These are phyloP conservation scores for Trissonchulus sp. DNA, from an alignment of 2,888 invertebrate genomes.

Conservation along the genomic window DNA sequence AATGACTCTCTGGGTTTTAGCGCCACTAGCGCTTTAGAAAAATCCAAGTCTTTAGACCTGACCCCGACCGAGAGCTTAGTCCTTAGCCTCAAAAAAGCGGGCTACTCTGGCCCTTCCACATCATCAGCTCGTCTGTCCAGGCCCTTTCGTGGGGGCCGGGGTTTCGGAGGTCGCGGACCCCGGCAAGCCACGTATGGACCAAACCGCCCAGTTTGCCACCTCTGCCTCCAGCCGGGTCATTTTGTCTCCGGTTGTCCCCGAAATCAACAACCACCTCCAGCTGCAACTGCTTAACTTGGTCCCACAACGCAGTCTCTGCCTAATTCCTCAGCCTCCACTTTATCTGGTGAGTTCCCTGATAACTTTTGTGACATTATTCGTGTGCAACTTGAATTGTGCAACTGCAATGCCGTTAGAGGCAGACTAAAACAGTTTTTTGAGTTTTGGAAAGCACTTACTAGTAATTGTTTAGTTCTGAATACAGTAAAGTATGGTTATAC, in stretches of 20 bases:
- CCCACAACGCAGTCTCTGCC: too few species aligned
- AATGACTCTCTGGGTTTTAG: constrained; percentile 5
- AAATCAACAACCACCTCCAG: too few species aligned
- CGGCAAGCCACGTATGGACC: background rate
- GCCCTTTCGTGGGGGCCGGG: constrained; percentile 3
- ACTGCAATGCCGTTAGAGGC: constrained; percentile 1
- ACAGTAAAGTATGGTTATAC: background rate
- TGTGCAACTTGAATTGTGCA: background rate
- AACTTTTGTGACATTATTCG: background rate
- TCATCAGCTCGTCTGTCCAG: background rate
- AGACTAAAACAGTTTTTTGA: background rate
- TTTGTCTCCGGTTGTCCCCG: constrained; percentile 10
- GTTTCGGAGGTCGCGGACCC: background rate
- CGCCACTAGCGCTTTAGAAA: background rate
- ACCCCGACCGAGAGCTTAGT: constrained; percentile 4
- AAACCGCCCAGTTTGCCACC: background rate
- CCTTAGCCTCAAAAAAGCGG: background rate
- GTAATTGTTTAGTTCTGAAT: background rate
- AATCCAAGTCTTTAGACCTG: background rate
- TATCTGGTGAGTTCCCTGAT: background rate
- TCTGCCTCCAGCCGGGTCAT: background rate
- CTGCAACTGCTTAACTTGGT: too few species aligned
- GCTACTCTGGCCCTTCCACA: too few species aligned
- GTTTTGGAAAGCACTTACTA: background rate
- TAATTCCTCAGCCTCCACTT: too few species aligned